Conservation (phyloP, 2,888 invertebrate genomes). For the Tricholauxania praeusta region DNA sequence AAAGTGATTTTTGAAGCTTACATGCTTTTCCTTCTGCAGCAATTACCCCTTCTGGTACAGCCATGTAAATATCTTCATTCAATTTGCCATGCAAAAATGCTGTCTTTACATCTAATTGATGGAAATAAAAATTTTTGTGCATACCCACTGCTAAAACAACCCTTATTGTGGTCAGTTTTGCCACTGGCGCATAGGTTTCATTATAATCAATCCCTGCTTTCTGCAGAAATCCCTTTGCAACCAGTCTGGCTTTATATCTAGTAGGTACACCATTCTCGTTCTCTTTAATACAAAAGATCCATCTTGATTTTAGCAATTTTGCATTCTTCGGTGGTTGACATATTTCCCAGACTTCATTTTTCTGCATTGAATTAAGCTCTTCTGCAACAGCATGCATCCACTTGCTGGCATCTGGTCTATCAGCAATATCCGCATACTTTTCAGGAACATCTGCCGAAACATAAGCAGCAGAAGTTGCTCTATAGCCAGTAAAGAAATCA, state of each 20-base stretch:
- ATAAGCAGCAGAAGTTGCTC: too few relatives aligned
- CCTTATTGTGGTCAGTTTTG: constrained; percentile 38
- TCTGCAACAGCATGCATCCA: constrained; percentile 24
- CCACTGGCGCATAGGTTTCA: constrained; percentile 40
- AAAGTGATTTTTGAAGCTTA: neutral
- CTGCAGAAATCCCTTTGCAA: constrained; percentile 40
- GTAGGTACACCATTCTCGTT: constrained; percentile 23
- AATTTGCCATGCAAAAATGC: neutral
- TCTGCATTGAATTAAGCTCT: constrained; percentile 19
- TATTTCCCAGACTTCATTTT: constrained; percentile 7
- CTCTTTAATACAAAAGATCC: constrained; percentile 38
- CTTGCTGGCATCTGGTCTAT: constrained; percentile 3
- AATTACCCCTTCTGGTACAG: too few relatives aligned
- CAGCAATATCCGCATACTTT: neutral
- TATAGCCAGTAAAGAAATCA: constrained; percentile 1
- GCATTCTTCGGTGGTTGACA: neutral
- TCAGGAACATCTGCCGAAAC: neutral
- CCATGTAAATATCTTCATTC: too few relatives aligned
- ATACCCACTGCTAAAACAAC: constrained; percentile 34
- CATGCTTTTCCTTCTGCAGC: too few relatives aligned
- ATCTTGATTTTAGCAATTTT: constrained; percentile 27
- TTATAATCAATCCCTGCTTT: constrained; percentile 38
- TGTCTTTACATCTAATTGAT: constrained; percentile 28
- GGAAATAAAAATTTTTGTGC: constrained; percentile 17
- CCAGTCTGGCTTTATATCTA: constrained; percentile 33